These are phyloP conservation scores for Adelges cooleyi DNA, from an alignment of 1,140 invertebrate species.

Conservation along the genomic window DNA sequence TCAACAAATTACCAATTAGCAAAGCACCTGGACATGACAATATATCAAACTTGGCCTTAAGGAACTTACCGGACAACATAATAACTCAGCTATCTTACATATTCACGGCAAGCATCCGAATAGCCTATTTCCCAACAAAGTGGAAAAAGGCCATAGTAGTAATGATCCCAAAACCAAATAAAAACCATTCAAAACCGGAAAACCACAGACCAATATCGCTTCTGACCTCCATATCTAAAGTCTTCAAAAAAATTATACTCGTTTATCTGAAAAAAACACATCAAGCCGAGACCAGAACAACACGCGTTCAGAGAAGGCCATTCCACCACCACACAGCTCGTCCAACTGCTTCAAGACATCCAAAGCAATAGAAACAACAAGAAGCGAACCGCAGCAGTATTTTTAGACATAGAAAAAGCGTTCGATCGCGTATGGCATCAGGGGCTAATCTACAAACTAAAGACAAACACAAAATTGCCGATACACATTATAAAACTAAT, in stretches of 20 bases:
- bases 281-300: constrained; percentile 34
- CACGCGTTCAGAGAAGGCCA: constrained; percentile 36
- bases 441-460: constrained; percentile 28
- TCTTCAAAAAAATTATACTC: background rate
- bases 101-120: background rate
- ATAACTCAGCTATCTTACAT: background rate
- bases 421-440: constrained; percentile 37
- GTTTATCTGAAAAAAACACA: background rate
- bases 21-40: background rate
- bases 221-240: background rate
- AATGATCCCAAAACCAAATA: constrained; percentile 35
- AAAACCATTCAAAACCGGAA: constrained; percentile 32
- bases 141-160: constrained; percentile 38
- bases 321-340: constrained; percentile 32
- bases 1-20: background rate
- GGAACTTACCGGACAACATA: background rate
- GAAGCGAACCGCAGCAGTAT: constrained; percentile 23
- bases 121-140: background rate
- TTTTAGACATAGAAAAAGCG: constrained; percentile 30
- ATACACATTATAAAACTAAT: background rate
- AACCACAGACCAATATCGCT: background rate
- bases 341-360: constrained; percentile 25
- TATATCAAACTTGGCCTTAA: background rate
- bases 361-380: constrained; percentile 21
- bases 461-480: background rate